Conservation (phyloP, 2,113 vertebrate genomes). For the Felis chaus region DNA sequence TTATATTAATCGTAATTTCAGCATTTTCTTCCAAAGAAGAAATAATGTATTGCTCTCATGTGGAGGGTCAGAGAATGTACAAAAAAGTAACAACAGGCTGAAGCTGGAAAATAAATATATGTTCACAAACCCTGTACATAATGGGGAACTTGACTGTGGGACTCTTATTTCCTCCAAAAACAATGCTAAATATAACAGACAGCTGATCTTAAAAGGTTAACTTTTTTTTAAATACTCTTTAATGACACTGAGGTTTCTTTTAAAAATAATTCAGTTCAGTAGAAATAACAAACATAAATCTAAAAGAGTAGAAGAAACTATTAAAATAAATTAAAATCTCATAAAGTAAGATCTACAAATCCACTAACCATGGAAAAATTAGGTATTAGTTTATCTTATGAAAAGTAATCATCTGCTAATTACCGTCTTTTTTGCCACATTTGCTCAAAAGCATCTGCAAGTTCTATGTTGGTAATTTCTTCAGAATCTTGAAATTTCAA, state of each 20-base stretch:
- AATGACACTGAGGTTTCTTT: not conserved
- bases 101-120: constrained; percentile 4
- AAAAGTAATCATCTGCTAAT: constrained; percentile 60
- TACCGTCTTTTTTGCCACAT: constrained; percentile 99
- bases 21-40: constrained; percentile 2
- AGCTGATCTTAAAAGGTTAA: not conserved
- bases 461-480: constrained; percentile 99
- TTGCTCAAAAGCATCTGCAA: constrained; percentile 98
- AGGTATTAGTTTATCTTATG: not conserved
- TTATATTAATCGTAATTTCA: not conserved
- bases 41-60: not conserved
- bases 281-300: constrained; percentile 44
- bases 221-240: not conserved
- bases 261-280: not conserved
- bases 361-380: constrained; percentile 21
- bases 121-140: not conserved
- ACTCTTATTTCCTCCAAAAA: not conserved
- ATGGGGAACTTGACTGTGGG: not conserved
- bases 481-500: constrained; percentile 99
- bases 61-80: not conserved
- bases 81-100: not conserved
- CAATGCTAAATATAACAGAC: not conserved
- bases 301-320: not conserved
- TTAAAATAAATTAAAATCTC: constrained; percentile 45
- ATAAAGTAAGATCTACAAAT: constrained; percentile 5